A percentile compares a stretch with the other conserved stretches of the same genome.
Evolutionary conservation across 2,888 invertebrate genomes (phyloP).

Genomic region (Apodemia hepburni): DNA sequence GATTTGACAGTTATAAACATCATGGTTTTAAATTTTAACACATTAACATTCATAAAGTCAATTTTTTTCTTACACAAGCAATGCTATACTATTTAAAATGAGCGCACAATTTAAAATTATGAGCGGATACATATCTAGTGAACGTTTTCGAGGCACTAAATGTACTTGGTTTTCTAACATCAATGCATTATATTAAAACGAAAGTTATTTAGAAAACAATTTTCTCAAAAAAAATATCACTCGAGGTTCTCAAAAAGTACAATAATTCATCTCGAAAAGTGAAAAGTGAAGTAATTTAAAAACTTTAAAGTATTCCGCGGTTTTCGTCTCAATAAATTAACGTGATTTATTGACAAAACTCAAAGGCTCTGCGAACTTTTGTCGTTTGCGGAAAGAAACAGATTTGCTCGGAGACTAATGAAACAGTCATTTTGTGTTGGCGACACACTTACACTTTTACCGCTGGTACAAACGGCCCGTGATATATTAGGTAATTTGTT

Average conservation of each 20-base stretch:
- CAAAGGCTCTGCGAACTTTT: constrained; percentile 57
- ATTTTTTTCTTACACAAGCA: no score
- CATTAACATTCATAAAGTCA: no score
- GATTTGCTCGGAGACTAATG: constrained; percentile 56
- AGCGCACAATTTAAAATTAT: no score
- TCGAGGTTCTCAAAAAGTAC: background rate
- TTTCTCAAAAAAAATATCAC: background rate
- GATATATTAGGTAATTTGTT: constrained; percentile 15
- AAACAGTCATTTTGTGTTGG: constrained; percentile 52
- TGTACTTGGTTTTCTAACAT: no score
- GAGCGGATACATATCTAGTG: no score
- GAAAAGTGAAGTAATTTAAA: constrained; percentile 49
- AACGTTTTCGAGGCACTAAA: no score
- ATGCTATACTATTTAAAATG: no score
- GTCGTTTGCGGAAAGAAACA: constrained; percentile 62
- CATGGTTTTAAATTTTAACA: no score
- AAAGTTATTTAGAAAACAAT: no score
- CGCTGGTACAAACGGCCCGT: constrained; percentile 23
- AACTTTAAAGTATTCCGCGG: constrained; percentile 52
- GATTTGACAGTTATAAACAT: no score
- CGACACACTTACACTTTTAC: constrained; percentile 34
- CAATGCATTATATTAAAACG: no score
- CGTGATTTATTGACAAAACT: constrained; percentile 68
- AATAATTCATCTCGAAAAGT: constrained; percentile 31
- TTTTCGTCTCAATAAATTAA: constrained; percentile 72